Conservation (phyloP, 2,888 invertebrate genomes). For the Ichneumoninae sp. region DNA sequence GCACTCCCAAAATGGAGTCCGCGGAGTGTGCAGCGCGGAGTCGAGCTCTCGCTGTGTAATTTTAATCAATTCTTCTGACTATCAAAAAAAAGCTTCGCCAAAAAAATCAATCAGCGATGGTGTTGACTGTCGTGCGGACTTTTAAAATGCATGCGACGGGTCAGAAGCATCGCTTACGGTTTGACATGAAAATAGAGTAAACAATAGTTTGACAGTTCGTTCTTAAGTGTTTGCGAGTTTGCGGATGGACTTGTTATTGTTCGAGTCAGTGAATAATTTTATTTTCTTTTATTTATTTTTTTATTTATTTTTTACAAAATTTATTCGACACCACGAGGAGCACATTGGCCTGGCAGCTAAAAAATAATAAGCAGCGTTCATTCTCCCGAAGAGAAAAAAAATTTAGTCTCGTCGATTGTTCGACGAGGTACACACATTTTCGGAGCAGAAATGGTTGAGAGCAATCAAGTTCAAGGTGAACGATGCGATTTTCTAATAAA, state of each 20-base stretch:
- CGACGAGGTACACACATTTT: not conserved
- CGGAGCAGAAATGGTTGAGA: conserved; percentile 32
- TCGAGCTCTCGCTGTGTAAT: conserved; percentile 36
- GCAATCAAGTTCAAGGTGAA: conserved; percentile 47
- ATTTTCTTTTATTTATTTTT: not conserved
- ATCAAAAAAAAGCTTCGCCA: conserved; percentile 19
- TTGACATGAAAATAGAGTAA: not conserved
- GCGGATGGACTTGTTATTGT: conserved; percentile 13
- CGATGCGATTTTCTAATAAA: conserved; percentile 34
- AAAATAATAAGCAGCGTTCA: not conserved
- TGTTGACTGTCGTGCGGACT: not conserved
- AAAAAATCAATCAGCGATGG: not conserved
- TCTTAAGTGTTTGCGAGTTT: not conserved
- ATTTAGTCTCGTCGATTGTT: not conserved
- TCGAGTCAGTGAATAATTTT: not conserved
- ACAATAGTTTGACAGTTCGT: conserved; percentile 19
- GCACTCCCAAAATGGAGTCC: conserved; percentile 66
- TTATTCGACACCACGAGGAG: not conserved
- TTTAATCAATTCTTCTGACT: conserved; percentile 26
- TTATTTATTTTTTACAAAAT: not conserved
- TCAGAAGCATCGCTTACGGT: not conserved
- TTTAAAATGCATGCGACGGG: not conserved
- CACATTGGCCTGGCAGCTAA: not conserved
- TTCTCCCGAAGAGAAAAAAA: not conserved
- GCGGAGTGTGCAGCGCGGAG: conserved; percentile 51